Conservation (phyloP, 2,888 invertebrate genomes). For the Acanthacorydalis orientalis region DNA sequence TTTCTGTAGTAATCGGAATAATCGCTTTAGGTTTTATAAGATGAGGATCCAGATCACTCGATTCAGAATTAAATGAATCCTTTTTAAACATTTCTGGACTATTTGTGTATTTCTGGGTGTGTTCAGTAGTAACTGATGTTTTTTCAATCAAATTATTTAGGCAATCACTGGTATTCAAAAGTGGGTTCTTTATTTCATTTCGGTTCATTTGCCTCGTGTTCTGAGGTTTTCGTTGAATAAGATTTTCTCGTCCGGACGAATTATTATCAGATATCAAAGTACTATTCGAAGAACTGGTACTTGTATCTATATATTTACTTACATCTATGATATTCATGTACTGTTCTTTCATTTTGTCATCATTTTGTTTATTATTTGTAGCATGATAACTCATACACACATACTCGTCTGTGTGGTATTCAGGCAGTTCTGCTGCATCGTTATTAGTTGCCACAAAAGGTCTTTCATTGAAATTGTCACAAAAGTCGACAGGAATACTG, state of each 20-base stretch:
- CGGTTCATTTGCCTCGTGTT: slow-evolving; percentile 12
- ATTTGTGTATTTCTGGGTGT: too few species aligned
- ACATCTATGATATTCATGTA: slow-evolving; percentile 16
- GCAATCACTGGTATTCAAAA: too few species aligned
- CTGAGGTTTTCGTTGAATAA: slow-evolving; percentile 16
- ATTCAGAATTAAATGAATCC: too few species aligned
- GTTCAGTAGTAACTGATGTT: too few species aligned
- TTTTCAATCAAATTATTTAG: too few species aligned
- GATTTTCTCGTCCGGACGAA: slow-evolving; percentile 10
- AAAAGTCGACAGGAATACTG: slow-evolving; percentile 1
- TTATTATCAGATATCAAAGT: slow-evolving; percentile 20
- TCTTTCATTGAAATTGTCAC: not conserved
- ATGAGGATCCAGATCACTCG: slow-evolving; percentile 19
- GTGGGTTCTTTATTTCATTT: too few species aligned
- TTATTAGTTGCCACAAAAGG: not conserved
- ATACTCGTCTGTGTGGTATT: slow-evolving; percentile 13
- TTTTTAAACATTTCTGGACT: too few species aligned
- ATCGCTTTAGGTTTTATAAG: slow-evolving; percentile 24
- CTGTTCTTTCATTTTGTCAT: slow-evolving; percentile 10
- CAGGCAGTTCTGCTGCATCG: not conserved
- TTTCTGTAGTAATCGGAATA: slow-evolving; percentile 23
- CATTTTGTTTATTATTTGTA: slow-evolving; percentile 9
- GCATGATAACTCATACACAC: slow-evolving; percentile 17
- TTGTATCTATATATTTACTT: slow-evolving; percentile 22
- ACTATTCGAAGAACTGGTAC: slow-evolving; percentile 21